Conservation (phyloP, 2,113 vertebrate species). For the Seriola quinqueradiata region DNA sequence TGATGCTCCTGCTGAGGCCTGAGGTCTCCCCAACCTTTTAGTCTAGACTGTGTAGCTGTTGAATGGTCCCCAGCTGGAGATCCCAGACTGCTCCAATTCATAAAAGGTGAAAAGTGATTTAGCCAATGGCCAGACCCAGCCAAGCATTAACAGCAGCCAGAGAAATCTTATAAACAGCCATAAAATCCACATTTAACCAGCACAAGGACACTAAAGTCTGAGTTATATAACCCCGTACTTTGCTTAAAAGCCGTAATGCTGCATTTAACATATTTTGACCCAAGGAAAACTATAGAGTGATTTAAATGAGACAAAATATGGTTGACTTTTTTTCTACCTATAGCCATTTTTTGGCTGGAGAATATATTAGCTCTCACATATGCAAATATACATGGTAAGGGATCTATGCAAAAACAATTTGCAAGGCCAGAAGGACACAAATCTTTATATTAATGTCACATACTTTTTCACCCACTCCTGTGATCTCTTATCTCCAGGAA, state of each 20-base stretch:
- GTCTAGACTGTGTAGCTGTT: constrained; percentile 11
- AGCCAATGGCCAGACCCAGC: constrained; percentile 40
- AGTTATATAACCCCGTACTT: constrained; percentile 53
- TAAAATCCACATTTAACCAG: constrained; percentile 46
- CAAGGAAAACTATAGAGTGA: constrained; percentile 35
- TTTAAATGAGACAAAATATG: constrained; percentile 32
- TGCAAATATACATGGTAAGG: constrained; percentile 28
- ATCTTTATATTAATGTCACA: constrained; percentile 35
- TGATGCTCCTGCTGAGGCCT: background rate
- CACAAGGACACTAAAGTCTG: constrained; percentile 35
- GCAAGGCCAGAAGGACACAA: constrained; percentile 15
- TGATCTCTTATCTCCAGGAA: constrained; percentile 27
- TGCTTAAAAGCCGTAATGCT: constrained; percentile 45
- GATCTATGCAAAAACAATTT: constrained; percentile 18
- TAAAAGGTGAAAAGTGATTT: constrained; percentile 59
- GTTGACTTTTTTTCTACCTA: constrained; percentile 6
- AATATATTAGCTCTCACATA: constrained; percentile 25
- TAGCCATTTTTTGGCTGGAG: constrained; percentile 23
- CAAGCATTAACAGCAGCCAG: constrained; percentile 49
- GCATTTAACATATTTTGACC: constrained; percentile 51
- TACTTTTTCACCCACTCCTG: constrained; percentile 15
- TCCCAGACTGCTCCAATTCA: constrained; percentile 35
- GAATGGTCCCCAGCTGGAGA: constrained; percentile 7
- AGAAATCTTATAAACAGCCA: constrained; percentile 49
- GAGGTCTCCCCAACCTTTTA: constrained; percentile 31